Percentiles rank a stretch among this genome's conserved stretches.
Evolutionary conservation across 2,797 vertebrate genomes (phyloP).

Genomic region (Propithecus deckenii): DNA sequence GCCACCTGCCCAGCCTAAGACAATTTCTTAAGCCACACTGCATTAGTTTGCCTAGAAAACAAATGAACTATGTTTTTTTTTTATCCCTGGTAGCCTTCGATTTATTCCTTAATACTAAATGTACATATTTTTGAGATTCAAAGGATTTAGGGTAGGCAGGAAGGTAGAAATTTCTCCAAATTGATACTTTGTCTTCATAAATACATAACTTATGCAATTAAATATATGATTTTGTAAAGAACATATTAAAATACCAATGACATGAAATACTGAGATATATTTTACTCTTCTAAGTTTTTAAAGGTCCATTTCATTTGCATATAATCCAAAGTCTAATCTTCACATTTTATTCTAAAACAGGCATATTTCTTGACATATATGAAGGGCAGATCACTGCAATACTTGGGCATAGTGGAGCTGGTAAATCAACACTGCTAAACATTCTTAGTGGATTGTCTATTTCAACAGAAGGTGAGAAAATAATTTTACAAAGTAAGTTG

Average conservation of each 20-base stretch:
- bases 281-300: not conserved
- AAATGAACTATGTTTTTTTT: not conserved
- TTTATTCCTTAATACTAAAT: not conserved
- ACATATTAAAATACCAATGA: not conserved
- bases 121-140: not conserved
- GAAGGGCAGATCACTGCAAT: conserved; percentile 96
- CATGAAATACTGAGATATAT: not conserved
- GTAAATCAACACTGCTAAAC: conserved; percentile 94
- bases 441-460: conserved; percentile 92
- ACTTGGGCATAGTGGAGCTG: conserved; percentile 94
- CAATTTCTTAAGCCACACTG: too few species aligned
- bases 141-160: not conserved
- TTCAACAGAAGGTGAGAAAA: conserved; percentile 86
- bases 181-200: not conserved
- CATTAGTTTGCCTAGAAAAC: too few species aligned
- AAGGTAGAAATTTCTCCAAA: not conserved
- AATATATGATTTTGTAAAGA: not conserved
- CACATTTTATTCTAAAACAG: conserved; percentile 76
- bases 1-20: not conserved
- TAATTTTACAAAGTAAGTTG: not conserved
- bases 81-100: not conserved
- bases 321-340: not conserved
- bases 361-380: conserved; percentile 92
- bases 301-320: not conserved
- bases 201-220: not conserved